These are phyloP conservation scores for Climacteris rufus DNA, from an alignment of 2,113 vertebrate genomes.

Conservation along the genomic window DNA sequence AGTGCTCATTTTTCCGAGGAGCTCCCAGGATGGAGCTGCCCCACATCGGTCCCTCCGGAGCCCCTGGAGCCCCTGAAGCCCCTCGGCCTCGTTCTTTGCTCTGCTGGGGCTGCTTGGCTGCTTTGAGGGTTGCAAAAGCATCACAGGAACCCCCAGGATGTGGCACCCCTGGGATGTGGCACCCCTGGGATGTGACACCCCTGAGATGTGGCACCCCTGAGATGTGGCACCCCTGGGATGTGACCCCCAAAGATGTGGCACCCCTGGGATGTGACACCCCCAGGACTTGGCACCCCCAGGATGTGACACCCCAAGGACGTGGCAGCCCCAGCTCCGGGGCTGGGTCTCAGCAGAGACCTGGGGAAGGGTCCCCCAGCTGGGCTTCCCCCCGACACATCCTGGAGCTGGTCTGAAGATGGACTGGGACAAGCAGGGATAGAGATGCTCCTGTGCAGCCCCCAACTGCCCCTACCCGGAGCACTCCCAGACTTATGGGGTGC, in stretches of 20 bases:
- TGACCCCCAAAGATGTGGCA: too few species aligned
- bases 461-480: background rate
- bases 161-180: background rate
- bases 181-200: too few species aligned
- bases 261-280: accelerated
- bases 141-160: accelerated
- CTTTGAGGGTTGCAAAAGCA: background rate
- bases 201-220: background rate
- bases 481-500: accelerated
- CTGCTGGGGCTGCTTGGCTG: background rate
- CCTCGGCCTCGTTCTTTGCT: accelerated
- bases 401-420: background rate
- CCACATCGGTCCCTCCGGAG: background rate
- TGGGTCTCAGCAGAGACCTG: background rate
- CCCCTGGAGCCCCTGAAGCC: background rate
- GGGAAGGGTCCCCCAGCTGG: accelerated
- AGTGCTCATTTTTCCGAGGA: background rate
- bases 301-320: background rate
- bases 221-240: background rate
- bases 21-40: background rate
- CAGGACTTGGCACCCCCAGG: background rate
- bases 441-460: background rate
- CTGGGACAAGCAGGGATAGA: background rate
- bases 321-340: background rate
- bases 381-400: accelerated